phyloP scores from a whole-genome alignment of 2,113 vertebrate genomes.

The Platanista minor region DNA sequence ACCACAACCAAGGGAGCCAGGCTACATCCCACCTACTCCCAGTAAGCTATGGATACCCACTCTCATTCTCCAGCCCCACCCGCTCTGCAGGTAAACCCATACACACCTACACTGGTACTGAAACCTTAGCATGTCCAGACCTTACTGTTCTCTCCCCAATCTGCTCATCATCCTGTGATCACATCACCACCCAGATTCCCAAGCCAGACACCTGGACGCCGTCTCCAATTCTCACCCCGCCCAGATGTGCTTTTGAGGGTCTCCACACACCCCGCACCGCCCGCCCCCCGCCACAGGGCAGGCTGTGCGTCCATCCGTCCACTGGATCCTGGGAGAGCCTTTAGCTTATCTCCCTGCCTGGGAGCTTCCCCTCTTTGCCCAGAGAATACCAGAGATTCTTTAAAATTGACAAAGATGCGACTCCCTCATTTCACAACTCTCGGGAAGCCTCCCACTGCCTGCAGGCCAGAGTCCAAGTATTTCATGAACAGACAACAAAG shows the following conservation, averaged over 20 bases:
- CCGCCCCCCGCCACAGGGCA: fast-evolving
- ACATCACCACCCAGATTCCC: not conserved
- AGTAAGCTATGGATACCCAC: fast-evolving
- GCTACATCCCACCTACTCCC: not conserved
- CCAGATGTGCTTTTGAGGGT: no score
- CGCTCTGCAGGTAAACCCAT: not conserved
- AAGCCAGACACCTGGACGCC: not conserved
- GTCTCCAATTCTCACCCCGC: fast-evolving
- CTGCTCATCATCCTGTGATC: no score
- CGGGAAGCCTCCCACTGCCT: not conserved
- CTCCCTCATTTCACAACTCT: not conserved
- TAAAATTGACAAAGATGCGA: fast-evolving
- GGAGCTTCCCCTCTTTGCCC: no score
- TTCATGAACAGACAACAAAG: not conserved
- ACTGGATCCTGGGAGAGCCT: fast-evolving
- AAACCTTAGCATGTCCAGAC: fast-evolving
- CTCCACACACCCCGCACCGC: no score
- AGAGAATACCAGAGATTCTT: not conserved
- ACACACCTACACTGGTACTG: not conserved
- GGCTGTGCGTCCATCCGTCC: not conserved
- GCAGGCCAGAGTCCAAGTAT: not conserved
- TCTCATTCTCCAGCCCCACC: not conserved
- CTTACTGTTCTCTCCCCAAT: fast-evolving
- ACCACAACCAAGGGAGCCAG: not conserved
- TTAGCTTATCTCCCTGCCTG: no score